phyloP scores from a whole-genome alignment of 2,888 invertebrate genomes.

The Aphidoletes aphidimyza region DNA sequence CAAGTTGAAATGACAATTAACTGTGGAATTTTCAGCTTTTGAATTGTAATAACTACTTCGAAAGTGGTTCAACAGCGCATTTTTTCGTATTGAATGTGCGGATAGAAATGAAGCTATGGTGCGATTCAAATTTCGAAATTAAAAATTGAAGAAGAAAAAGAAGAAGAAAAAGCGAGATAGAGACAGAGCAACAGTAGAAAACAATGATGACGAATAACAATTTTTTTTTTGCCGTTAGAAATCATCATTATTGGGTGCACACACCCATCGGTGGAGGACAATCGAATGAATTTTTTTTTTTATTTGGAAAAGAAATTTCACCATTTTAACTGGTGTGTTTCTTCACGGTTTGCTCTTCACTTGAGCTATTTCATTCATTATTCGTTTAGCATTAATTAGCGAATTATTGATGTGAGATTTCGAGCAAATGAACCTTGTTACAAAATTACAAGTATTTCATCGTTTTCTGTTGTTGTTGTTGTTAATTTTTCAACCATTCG shows the following conservation, averaged over 20 bases:
- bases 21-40: not conserved
- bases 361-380: not conserved
- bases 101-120: not conserved
- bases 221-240: slow-evolving; percentile 47
- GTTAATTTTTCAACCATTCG: too few species aligned
- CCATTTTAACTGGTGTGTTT: not conserved
- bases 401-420: not conserved
- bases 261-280: not conserved
- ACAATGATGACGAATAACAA: slow-evolving; percentile 9
- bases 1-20: slow-evolving; percentile 23
- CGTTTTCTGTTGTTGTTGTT: too few species aligned
- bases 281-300: too few species aligned
- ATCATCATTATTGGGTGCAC: not conserved
- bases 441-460: too few species aligned
- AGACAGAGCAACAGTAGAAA: too few species aligned
- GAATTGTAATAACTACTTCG: not conserved
- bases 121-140: too few species aligned
- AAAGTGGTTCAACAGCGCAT: slow-evolving; percentile 7
- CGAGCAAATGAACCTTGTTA: not conserved
- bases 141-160: not conserved
- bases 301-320: not conserved
- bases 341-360: not conserved
- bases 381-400: slow-evolving; percentile 28
- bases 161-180: too few species aligned
- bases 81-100: not conserved